These are phyloP conservation scores for Lucilia cuprina DNA, from an alignment of 1,140 invertebrate species.

Conservation along the genomic window DNA sequence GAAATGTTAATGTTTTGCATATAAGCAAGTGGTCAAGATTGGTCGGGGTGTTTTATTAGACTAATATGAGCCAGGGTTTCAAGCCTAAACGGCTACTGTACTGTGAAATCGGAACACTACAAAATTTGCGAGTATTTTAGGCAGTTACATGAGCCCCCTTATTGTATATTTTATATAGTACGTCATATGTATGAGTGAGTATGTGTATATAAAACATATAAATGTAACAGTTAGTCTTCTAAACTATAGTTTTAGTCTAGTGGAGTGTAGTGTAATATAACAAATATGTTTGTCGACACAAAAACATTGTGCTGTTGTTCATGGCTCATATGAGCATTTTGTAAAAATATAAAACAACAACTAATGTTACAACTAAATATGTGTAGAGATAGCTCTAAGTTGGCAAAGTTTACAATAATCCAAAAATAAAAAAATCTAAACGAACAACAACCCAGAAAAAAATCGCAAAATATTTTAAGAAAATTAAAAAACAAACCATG, in stretches of 20 bases:
- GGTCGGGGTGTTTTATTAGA: too few relatives aligned
- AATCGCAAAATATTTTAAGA: slow-evolving; percentile 15
- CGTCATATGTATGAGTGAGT: neutral
- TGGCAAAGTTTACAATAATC: slow-evolving; percentile 26
- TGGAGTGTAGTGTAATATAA: slow-evolving; percentile 26
- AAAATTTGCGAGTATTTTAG: too few relatives aligned
- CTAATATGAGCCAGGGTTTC: too few relatives aligned
- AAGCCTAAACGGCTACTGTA: too few relatives aligned
- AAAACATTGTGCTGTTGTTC: slow-evolving; percentile 1
- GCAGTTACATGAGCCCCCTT: too few relatives aligned
- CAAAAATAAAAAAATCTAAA: slow-evolving; percentile 3
- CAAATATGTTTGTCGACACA: slow-evolving; percentile 32
- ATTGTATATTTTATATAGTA: slow-evolving; percentile 1
- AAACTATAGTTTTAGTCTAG: neutral
- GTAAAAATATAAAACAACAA: neutral
- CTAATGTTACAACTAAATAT: neutral
- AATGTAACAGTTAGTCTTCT: too few relatives aligned
- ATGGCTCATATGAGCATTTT: slow-evolving; percentile 12
- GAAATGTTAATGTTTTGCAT: too few relatives aligned
- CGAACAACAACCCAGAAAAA: neutral
- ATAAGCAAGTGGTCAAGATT: too few relatives aligned
- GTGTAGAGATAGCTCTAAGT: slow-evolving; percentile 25
- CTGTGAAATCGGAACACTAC: too few relatives aligned
- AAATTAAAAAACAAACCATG: slow-evolving; percentile 24
- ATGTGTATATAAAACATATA: neutral